Evolutionary conservation across 2,797 vertebrate genomes (phyloP).

Genomic region (Taenioides sp.): DNA sequence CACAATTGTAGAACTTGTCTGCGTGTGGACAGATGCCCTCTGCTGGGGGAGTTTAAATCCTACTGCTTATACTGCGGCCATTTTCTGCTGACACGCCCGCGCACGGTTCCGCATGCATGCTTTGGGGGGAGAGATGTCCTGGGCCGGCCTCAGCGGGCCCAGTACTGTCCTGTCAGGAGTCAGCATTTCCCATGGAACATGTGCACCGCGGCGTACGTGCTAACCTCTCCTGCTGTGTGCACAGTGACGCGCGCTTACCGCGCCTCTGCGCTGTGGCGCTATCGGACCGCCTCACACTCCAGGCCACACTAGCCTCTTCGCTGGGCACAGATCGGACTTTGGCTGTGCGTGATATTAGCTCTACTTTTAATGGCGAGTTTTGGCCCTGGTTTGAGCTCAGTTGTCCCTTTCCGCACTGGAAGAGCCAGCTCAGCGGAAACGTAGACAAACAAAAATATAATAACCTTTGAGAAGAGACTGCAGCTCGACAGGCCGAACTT

Average conservation of each 20-base stretch:
- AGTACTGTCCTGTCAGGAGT: not conserved
- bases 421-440: slow-evolving; percentile 13
- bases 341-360: not conserved
- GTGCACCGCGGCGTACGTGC: not conserved
- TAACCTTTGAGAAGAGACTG: slow-evolving; percentile 11
- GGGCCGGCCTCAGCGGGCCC: slow-evolving; percentile 30
- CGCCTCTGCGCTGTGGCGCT: not conserved
- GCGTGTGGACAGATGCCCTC: slow-evolving; percentile 28
- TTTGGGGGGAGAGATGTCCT: slow-evolving; percentile 14
- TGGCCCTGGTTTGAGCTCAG: slow-evolving; percentile 7
- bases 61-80: slow-evolving; percentile 64
- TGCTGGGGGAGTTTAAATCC: too few relatives aligned
- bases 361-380: not conserved
- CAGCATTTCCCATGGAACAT: slow-evolving; percentile 27
- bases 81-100: slow-evolving; percentile 72
- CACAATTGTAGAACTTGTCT: too few relatives aligned
- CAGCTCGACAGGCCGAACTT: slow-evolving; percentile 28
- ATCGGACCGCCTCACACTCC: not conserved
- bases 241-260: too few relatives aligned
- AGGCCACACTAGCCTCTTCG: not conserved
- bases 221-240: too few relatives aligned
- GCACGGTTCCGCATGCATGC: slow-evolving; percentile 3
- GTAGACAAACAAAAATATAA: slow-evolving; percentile 25
- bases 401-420: slow-evolving; percentile 38
- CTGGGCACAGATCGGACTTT: not conserved